Evolutionary conservation across 2,797 vertebrate genomes (phyloP), one percentile per base, ranked within the genome.

Genomic region (Pogonophryne albipinna): DNA sequence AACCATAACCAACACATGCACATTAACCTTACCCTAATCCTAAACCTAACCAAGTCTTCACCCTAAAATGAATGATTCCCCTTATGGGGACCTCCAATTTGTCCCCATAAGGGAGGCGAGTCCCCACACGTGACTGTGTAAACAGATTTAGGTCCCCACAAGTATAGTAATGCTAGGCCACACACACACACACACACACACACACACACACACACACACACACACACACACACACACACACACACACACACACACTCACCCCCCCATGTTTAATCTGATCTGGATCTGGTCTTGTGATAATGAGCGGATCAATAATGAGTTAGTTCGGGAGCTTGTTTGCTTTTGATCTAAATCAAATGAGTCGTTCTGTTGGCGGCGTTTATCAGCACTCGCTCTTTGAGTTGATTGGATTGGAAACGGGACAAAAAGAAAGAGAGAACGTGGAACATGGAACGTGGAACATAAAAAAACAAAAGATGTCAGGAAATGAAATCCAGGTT

Each of bases 381-480:
- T 78, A 72, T 89, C 67, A 66, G 59, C 66, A 2, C 8, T 8
- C 8, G 1, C 57, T 1, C 62, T 71, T 58, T 38, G 50, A 44
- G 84, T 73, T 92, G 89, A 94, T 91, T 91, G 78, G 84, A 91
- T 92, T 88, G 66, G 84, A 84, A 64, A 51, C 20, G 10, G 44
- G 57, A 71, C 60, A 62, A 46, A 78, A 31, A 46, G 57, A 47
- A 53, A 34, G 65, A 27, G 27, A 27, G 1, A 27, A 27, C 27
- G 52, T 15, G 52, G 73, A 78, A 9, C 12, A 5, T n/a, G 70
- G 15, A 73, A 7, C n/a, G 34, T 17, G 34, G 74, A 62, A 69
- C 45, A 82, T 60, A 53, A 71, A 19, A 58, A 58, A 34, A 1
- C 2, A 38, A 77, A 60, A 85, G 69, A 79, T 46, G 71, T 56